These are phyloP conservation scores for Parnassius smintheus DNA, from an alignment of 2,888 invertebrate species.

Conservation along the genomic window DNA sequence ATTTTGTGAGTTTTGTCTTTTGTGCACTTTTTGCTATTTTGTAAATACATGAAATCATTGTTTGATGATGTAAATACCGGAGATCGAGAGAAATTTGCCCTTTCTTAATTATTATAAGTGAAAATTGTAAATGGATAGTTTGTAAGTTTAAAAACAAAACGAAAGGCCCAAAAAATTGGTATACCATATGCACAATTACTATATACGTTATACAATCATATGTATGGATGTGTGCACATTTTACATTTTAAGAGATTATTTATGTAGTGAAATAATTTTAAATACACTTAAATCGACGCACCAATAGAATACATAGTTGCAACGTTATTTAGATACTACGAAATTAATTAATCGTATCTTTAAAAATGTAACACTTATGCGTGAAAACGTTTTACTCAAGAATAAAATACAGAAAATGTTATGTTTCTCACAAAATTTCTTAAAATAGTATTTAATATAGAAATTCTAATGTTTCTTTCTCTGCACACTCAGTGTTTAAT, in stretches of 20 bases:
- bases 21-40: conserved; percentile 79
- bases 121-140: conserved; percentile 46
- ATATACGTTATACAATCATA: conserved; percentile 54
- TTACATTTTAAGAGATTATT: conserved; percentile 13
- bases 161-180: conserved; percentile 73
- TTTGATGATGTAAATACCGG: conserved; percentile 57
- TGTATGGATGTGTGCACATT: conserved; percentile 57
- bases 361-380: neutral
- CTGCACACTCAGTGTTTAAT: no score
- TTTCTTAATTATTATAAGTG: conserved; percentile 45
- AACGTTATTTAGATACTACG: conserved; percentile 45
- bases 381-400: neutral
- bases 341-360: conserved; percentile 13
- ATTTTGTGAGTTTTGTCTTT: conserved; percentile 79
- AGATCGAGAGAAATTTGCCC: conserved; percentile 57
- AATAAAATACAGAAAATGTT: neutral
- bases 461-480: no score
- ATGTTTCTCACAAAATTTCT: neutral
- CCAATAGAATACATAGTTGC: conserved; percentile 61
- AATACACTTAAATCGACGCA: conserved; percentile 44
- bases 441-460: no score
- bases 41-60: conserved; percentile 61
- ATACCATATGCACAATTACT: conserved; percentile 77
- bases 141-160: conserved; percentile 60
- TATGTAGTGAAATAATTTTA: conserved; percentile 15